Evolutionary conservation across 2,888 invertebrate species (phyloP), one percentile per base, ranked within the genome.

Genomic region (Apamea epomidion): DNA sequence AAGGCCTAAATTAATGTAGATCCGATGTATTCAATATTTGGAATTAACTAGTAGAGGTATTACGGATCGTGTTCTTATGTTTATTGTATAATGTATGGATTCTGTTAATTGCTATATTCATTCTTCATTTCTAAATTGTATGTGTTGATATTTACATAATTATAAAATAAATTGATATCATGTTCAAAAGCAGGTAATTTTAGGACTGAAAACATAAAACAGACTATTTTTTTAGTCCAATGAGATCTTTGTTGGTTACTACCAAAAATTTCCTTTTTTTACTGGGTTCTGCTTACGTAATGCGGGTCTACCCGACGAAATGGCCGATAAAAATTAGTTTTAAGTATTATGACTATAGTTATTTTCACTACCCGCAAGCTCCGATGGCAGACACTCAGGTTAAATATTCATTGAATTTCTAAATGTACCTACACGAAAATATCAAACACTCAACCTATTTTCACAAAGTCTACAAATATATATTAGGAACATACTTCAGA

Each of bases 11-110:
- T 83, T 79, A 87, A 87, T 85, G 79, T 79, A 76, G 64, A 80
- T 83, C 75, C 74, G 60, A 87, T 77, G 74, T 73, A 84, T 87
- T 80, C 87, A 87, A 85, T 81, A 84, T 87, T 64, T 75, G 67
- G 80, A 58, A 80, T 83, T 76, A 73, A 73, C 80, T 68, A 71
- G 70, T 21, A 18, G 18, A 37, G 51, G 45, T 76, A 60, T 71
- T 42, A 51, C 14, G 76, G 37, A 29, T 71, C 64, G 51, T n/a
- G 71, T 74, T 76, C 80, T 74, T 80, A 87, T 76, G 85, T 80
- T 67, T 51, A 74, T 48, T 21, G 48, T 62, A 18, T 68, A 45
- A 37, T 77, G 25, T 42, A 51, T 54, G 51, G 45, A 65, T 64
- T 42, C 16, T 45, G 65, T 60, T 32, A 42, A 72, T 80, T 70